Conservation (phyloP, 2,113 vertebrate species). For the Toxostoma redivivum region DNA sequence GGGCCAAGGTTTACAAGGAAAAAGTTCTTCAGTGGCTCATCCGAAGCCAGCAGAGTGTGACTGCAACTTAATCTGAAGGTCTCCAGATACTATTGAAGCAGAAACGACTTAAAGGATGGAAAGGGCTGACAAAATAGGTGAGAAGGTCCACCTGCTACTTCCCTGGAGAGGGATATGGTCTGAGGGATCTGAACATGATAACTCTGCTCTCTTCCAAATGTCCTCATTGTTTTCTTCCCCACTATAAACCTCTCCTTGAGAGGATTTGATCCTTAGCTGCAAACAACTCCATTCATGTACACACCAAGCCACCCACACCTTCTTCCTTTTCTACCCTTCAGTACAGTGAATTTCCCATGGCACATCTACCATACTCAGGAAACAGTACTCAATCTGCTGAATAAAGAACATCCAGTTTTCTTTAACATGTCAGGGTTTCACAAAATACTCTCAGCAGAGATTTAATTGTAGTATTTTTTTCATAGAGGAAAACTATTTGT, state of each 20-base stretch:
- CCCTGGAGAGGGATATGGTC: background rate
- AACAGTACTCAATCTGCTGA: background rate
- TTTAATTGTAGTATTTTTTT: background rate
- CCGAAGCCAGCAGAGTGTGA: background rate
- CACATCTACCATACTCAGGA: background rate
- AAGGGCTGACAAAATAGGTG: background rate
- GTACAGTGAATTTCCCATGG: background rate
- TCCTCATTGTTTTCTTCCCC: background rate
- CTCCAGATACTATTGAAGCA: background rate
- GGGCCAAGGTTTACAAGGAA: background rate
- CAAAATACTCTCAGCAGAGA: background rate
- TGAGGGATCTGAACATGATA: background rate
- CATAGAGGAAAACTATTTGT: background rate
- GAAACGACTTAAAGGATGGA: fast-evolving
- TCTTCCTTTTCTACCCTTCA: background rate
- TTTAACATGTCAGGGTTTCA: background rate
- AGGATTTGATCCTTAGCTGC: background rate
- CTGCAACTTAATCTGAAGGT: background rate
- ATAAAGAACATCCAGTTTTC: background rate
- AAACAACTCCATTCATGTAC: background rate
- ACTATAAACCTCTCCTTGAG: background rate
- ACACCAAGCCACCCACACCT: fast-evolving
- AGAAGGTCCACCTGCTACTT: background rate
- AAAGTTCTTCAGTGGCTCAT: background rate
- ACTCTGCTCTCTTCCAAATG: background rate